A percentile compares a stretch with the other conserved stretches of the same genome.
phyloP scores from a whole-genome alignment of 2,888 invertebrate species.

The Lysandra bellargus region DNA sequence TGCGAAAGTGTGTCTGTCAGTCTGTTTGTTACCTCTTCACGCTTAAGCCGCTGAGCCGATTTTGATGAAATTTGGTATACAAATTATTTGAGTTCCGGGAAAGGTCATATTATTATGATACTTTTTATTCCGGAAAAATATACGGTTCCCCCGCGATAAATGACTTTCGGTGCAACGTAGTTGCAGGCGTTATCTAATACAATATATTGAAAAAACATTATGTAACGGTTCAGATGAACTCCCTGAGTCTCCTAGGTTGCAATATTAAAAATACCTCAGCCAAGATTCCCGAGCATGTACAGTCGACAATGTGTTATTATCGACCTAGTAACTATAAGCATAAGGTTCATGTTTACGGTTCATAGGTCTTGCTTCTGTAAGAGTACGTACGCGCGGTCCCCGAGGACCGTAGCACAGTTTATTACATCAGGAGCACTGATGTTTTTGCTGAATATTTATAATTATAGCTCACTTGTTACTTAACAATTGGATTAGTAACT shows the following conservation, averaged over 20 bases:
- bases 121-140: no score
- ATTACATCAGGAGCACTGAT: not conserved
- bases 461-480: not conserved
- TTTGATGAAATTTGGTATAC: no score
- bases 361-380: not conserved
- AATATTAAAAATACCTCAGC: conserved; percentile 15
- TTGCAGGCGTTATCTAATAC: no score
- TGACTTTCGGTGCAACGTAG: no score
- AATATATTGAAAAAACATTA: not conserved
- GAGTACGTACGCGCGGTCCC: not conserved
- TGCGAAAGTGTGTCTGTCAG: no score
- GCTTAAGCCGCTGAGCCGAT: no score
- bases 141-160: no score
- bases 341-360: not conserved
- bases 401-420: not conserved
- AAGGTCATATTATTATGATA: no score
- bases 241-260: not conserved
- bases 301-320: not conserved
- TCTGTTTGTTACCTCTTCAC: no score
- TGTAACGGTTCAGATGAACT: not conserved
- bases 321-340: not conserved
- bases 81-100: no score
- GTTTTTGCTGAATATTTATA: not conserved
- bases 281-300: not conserved
- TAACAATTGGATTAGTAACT: no score